A percentile compares a stretch with the other conserved stretches of the same genome.
Conservation (phyloP, 2,797 vertebrate species). For the Coreius guichenoti region DNA sequence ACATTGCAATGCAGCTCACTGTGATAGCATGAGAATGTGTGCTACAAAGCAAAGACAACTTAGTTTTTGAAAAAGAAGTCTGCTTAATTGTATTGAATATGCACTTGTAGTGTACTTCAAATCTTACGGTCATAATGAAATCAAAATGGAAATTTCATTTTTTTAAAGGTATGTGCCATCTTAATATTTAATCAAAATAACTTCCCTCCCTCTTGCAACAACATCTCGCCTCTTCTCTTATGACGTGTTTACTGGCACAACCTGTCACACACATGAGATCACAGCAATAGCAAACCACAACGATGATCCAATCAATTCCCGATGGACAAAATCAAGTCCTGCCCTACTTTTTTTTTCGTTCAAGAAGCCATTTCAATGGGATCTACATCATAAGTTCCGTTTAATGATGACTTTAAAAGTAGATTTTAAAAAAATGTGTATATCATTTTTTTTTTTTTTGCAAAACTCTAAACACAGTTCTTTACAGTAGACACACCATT, state of each 20-base stretch:
- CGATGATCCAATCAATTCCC: background rate
- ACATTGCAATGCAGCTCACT: conserved; percentile 13
- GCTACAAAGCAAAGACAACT: conserved; percentile 6
- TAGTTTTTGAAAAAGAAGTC: background rate
- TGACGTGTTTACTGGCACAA: background rate
- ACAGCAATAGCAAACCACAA: background rate
- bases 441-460: too few relatives aligned
- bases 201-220: background rate
- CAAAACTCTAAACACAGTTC: too few relatives aligned
- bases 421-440: too few relatives aligned
- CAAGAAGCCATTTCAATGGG: background rate
- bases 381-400: background rate
- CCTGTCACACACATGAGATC: background rate
- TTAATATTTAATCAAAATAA: background rate
- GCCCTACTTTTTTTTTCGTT: background rate
- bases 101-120: background rate
- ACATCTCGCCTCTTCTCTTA: background rate
- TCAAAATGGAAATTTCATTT: background rate
- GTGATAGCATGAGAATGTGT: conserved; percentile 9
- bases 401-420: too few relatives aligned
- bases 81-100: background rate
- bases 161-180: background rate
- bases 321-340: background rate
- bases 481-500: too few relatives aligned
- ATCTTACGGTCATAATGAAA: background rate